Evolutionary conservation across 2,888 invertebrate genomes (phyloP).

Genomic region (Philhelius pedissequus): DNA sequence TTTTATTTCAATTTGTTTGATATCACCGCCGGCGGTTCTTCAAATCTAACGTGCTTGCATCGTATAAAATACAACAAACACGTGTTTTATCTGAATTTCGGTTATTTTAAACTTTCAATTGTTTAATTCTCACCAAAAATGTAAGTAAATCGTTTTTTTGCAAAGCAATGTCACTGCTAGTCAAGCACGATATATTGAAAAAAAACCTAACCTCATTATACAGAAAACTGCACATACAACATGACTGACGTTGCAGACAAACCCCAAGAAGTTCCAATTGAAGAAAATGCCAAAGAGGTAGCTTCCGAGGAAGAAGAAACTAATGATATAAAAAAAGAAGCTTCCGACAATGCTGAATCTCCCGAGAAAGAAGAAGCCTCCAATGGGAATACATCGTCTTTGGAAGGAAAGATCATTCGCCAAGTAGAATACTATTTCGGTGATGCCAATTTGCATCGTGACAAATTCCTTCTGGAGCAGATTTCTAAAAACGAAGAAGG

Average conservation of each 20-base stretch:
- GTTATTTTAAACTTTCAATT: neutral
- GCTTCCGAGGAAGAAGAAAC: neutral
- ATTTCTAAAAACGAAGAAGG: slow-evolving; percentile 92
- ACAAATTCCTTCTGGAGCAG: slow-evolving; percentile 95
- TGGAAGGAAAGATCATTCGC: slow-evolving; percentile 83
- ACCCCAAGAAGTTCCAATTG: slow-evolving; percentile 46
- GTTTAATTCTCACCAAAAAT: neutral
- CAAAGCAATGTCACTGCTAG: neutral
- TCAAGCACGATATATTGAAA: neutral
- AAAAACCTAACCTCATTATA: slow-evolving; percentile 23
- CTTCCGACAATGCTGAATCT: slow-evolving; percentile 1
- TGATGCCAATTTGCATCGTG: slow-evolving; percentile 93
- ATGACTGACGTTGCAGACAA: slow-evolving; percentile 75
- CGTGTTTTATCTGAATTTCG: slow-evolving; percentile 31
- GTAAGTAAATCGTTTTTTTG: neutral
- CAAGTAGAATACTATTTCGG: slow-evolving; percentile 86
- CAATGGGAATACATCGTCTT: slow-evolving; percentile 71
- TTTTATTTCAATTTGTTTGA: slow-evolving; percentile 59
- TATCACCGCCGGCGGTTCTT: slow-evolving; percentile 48
- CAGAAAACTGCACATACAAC: slow-evolving; percentile 42
- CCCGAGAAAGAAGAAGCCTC: slow-evolving; percentile 44
- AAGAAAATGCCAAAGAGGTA: neutral
- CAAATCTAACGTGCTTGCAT: slow-evolving; percentile 31
- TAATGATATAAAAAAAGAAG: slow-evolving; percentile 1
- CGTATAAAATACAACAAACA: slow-evolving; percentile 23